Percentiles rank a stretch among this genome's conserved stretches.
These are phyloP conservation scores for Buceros bicornis DNA, from an alignment of 2,797 vertebrate genomes.

Conservation along the genomic window DNA sequence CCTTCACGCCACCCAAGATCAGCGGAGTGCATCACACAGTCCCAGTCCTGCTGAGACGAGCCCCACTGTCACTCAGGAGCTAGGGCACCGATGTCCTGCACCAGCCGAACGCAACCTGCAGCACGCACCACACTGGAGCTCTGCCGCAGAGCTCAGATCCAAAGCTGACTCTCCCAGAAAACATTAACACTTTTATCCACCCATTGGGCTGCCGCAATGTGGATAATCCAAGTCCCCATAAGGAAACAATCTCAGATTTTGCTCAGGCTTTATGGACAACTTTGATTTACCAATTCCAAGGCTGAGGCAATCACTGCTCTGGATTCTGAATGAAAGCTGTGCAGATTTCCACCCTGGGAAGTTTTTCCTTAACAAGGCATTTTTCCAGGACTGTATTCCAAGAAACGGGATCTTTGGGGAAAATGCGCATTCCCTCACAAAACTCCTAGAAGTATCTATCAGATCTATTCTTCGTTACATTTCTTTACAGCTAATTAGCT, in stretches of 20 bases:
- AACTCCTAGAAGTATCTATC: not conserved
- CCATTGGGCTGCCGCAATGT: not conserved
- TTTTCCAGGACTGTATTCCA: no score
- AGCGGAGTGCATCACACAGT: not conserved
- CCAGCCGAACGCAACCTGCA: accelerated
- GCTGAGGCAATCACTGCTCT: no score
- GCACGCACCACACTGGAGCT: not conserved
- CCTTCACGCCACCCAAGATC: not conserved
- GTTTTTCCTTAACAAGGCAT: no score
- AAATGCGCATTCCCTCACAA: no score
- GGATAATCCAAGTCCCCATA: not conserved
- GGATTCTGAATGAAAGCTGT: no score
- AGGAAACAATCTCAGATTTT: not conserved
- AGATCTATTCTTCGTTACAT: not conserved
- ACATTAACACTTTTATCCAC: not conserved
- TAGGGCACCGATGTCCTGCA: accelerated
- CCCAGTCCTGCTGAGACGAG: not conserved
- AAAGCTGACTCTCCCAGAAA: not conserved
- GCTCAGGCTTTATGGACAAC: not conserved
- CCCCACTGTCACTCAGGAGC: not conserved
- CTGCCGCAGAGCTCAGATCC: not conserved
- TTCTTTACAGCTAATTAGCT: not conserved
- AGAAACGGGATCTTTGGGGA: no score
- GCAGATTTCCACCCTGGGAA: no score
- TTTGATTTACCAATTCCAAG: not conserved